phyloP scores from a whole-genome alignment of 2,888 invertebrate species.

The Parelbella ahira region DNA sequence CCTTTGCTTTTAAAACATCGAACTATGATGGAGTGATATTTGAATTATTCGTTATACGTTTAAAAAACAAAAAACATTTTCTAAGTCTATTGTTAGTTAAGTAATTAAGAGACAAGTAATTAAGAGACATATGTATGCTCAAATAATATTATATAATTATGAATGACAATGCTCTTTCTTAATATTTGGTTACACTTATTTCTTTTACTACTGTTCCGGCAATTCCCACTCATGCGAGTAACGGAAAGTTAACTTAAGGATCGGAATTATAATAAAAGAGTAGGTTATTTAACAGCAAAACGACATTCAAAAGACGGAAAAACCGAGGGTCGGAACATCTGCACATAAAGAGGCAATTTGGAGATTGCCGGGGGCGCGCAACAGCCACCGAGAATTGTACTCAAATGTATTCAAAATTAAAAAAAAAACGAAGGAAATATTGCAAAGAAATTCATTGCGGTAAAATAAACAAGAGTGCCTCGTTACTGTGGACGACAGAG shows the following conservation, averaged over 20 bases:
- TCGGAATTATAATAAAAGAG: slow-evolving; percentile 73
- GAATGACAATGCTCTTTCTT: no score
- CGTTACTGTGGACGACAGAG: slow-evolving; percentile 45
- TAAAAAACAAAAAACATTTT: no score
- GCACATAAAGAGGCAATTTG: slow-evolving; percentile 81
- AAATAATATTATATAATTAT: no score
- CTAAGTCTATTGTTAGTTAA: no score
- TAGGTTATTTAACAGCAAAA: slow-evolving; percentile 78
- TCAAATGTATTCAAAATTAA: slow-evolving; percentile 77
- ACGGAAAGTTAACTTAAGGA: slow-evolving; percentile 51
- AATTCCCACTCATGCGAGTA: slow-evolving; percentile 34
- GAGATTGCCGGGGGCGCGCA: slow-evolving; percentile 78
- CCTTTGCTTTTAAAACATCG: slow-evolving; percentile 30
- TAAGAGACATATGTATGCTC: no score
- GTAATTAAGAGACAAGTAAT: no score
- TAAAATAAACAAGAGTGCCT: slow-evolving; percentile 75
- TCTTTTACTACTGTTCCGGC: slow-evolving; percentile 12
- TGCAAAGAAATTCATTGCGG: slow-evolving; percentile 74
- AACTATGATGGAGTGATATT: slow-evolving; percentile 5
- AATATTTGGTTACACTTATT: no score
- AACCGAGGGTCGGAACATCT: slow-evolving; percentile 79
- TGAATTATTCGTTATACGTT: neutral
- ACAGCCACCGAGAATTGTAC: slow-evolving; percentile 74
- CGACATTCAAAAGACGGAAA: slow-evolving; percentile 80
- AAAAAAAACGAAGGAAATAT: slow-evolving; percentile 71